Evolutionary conservation across 2,888 invertebrate species (phyloP), one percentile per base, ranked within the genome.

Genomic region (Trachelus troglodyta): DNA sequence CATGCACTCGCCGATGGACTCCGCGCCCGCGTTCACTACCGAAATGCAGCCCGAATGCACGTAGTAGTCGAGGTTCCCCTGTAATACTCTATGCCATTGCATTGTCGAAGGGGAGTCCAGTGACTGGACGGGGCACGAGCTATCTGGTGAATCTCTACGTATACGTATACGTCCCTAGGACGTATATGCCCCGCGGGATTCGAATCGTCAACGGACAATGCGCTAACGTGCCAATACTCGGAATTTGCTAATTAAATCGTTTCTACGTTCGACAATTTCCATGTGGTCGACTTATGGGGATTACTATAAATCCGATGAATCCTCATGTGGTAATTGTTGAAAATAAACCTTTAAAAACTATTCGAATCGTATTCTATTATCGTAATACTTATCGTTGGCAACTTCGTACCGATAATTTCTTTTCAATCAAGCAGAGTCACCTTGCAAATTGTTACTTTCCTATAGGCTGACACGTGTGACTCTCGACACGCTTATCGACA

Each of bases 191-290:
- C 87, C 79, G 83, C 83, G 89, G 88, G 85, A 84, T 79, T 75
- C 75, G 81, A 77, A 79, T 81, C 76, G 76, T 77, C 69, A 79
- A 76, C 68, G 79, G 69, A 80, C 77, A 77, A 83, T 79, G 79
- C 71, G 82, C 75, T 84, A 81, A 90, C 89, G 89, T 90, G 89
- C 85, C 86, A 85, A 86, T 87, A 89, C 86, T 83, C 83, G 83
- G 86, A 85, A 88, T 89, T 90, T 87, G 88, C 81, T 86, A 90
- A 90, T 90, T 90, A 89, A 89, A 89, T 87, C 85, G 84, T 83
- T 83, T 83, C 82, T 82, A 34, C 74, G 73, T 69, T 69, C 77
- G 74, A 35, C 31, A 31, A 31, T 71, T 71, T 71, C 71, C 33
- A 71, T 31, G 56, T 56, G 56, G 23, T 56, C 71, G 34, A 71